Percentiles rank a stretch among this genome's conserved stretches.
phyloP scores from a whole-genome alignment of 2,888 invertebrate genomes.

The Priocnemis perturbator region DNA sequence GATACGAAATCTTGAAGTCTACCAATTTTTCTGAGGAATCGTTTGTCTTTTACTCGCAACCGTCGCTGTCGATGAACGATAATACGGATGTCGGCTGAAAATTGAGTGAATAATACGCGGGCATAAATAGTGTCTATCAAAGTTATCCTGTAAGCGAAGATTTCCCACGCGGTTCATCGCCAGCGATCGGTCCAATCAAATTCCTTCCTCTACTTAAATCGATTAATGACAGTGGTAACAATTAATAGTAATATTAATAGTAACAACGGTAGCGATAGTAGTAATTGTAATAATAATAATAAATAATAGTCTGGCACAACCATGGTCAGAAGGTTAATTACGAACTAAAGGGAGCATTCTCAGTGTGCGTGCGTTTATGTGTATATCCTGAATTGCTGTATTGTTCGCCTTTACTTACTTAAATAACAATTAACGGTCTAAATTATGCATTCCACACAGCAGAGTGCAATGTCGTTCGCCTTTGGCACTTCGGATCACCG shows the following conservation, averaged over 20 bases:
- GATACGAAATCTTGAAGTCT: no score
- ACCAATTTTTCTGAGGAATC: no score
- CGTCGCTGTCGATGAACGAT: no score
- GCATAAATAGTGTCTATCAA: no score
- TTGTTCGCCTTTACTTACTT: neutral
- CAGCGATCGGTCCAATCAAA: neutral
- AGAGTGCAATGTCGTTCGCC: neutral
- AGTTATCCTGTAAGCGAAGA: no score
- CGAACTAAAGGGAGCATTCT: constrained; percentile 30
- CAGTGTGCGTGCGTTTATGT: no score
- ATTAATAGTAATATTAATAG: no score
- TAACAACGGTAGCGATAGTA: neutral
- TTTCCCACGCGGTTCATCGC: no score
- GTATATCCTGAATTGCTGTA: neutral
- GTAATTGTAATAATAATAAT: constrained; percentile 38
- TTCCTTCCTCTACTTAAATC: neutral
- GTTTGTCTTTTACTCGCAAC: no score
- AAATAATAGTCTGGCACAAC: constrained; percentile 58
- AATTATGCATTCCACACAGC: constrained; percentile 19
- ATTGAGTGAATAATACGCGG: no score
- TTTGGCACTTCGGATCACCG: constrained; percentile 34
- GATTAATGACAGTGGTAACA: no score
- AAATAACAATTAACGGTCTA: constrained; percentile 5
- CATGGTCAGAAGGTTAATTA: constrained; percentile 49
- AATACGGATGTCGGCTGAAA: no score